Evolutionary conservation across 2,797 vertebrate species (phyloP).

Genomic region (Arnoldichthys spilopterus): DNA sequence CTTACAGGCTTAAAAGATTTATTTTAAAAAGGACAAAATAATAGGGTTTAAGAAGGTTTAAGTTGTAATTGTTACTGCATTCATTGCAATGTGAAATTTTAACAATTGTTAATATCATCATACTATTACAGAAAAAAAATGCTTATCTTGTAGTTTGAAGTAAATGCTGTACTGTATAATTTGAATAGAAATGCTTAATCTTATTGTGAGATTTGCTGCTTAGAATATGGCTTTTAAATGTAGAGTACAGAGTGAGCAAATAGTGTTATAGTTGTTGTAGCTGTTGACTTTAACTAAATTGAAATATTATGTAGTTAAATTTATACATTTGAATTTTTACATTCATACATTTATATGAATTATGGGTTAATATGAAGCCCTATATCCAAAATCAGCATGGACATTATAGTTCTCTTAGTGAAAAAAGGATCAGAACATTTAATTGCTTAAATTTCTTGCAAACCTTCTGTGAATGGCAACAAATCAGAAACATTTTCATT

Average conservation of each 20-base stretch:
- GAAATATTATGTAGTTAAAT: too few relatives aligned
- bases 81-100: constrained; percentile 24
- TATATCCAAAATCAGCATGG: too few relatives aligned
- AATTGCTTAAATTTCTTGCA: too few relatives aligned
- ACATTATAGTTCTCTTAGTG: too few relatives aligned
- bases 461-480: constrained; percentile 30
- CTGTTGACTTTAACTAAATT: too few relatives aligned
- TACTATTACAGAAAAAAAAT: background rate
- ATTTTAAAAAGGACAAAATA: constrained; percentile 23
- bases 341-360: too few relatives aligned
- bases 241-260: background rate
- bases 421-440: too few relatives aligned
- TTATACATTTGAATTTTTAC: too few relatives aligned
- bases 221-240: background rate
- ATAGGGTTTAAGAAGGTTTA: background rate
- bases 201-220: background rate
- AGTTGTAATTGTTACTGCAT: constrained; percentile 18
- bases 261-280: too few relatives aligned
- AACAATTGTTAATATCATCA: background rate
- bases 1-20: background rate
- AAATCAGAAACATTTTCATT: constrained; percentile 38
- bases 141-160: background rate
- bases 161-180: background rate
- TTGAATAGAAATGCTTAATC: background rate
- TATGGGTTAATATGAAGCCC: too few relatives aligned